Percentiles rank a stretch among this genome's conserved stretches.
Conservation (phyloP, 2,888 invertebrate species). For the Coremacera marginata region DNA sequence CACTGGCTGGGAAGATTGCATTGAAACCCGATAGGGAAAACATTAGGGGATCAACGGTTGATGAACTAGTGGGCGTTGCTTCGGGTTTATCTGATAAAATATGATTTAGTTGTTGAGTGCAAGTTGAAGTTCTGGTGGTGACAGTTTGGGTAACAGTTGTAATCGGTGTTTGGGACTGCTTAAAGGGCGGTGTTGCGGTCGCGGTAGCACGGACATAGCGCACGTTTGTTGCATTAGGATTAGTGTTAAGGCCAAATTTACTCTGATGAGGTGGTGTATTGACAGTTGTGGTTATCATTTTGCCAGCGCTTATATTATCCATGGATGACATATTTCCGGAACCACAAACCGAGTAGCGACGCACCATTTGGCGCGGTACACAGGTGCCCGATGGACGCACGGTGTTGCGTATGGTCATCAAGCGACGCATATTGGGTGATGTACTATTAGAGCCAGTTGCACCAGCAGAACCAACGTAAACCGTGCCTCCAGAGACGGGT, state of each 20-base stretch:
- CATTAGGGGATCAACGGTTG: neutral
- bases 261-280: neutral
- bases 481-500: neutral
- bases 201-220: neutral
- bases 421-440: neutral
- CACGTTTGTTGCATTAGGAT: neutral
- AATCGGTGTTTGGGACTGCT: neutral
- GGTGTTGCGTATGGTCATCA: neutral
- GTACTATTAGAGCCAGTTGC: neutral
- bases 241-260: neutral
- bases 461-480: neutral
- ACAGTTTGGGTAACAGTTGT: conserved; percentile 1
- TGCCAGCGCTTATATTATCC: neutral
- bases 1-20: neutral
- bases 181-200: conserved; percentile 4
- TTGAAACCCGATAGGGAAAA: neutral
- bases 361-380: conserved; percentile 22
- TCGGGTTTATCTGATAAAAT: neutral
- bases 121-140: neutral
- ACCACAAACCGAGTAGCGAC: conserved; percentile 44
- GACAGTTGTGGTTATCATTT: conserved; percentile 22
- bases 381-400: neutral
- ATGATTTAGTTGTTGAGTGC: neutral
- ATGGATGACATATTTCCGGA: neutral
- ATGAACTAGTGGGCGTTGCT: neutral